Evolutionary conservation across 1,140 invertebrate genomes (phyloP).

Genomic region (Gryon sp.): DNA sequence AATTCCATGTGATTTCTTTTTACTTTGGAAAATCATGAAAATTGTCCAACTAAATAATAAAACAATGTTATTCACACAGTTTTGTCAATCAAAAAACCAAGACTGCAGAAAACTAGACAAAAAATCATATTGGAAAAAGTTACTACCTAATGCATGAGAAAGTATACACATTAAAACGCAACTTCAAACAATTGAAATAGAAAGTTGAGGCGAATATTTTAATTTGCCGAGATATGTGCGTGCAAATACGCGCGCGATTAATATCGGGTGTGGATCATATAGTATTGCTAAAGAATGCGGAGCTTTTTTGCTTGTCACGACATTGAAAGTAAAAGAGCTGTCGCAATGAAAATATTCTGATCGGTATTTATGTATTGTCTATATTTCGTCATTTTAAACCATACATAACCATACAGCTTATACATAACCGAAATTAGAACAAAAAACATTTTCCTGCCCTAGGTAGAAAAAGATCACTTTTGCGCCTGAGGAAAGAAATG

Average conservation of each 20-base stretch:
- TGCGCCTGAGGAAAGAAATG: too few relatives aligned
- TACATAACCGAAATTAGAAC: too few relatives aligned
- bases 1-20: too few relatives aligned
- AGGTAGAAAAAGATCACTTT: too few relatives aligned
- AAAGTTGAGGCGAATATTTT: constrained; percentile 48
- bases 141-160: constrained; percentile 44
- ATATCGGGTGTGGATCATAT: constrained; percentile 42
- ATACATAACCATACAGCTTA: too few relatives aligned
- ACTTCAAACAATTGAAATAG: constrained; percentile 51
- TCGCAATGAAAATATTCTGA: constrained; percentile 1
- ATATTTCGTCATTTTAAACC: too few relatives aligned
- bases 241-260: constrained; percentile 26
- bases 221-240: constrained; percentile 37
- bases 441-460: too few relatives aligned
- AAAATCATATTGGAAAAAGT: constrained; percentile 27
- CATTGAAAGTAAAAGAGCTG: constrained; percentile 43
- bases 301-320: constrained; percentile 30
- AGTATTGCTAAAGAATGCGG: too few relatives aligned
- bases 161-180: constrained; percentile 35
- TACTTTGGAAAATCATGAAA: background rate
- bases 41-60: too few relatives aligned
- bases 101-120: constrained; percentile 1
- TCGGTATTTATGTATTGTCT: too few relatives aligned
- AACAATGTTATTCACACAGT: too few relatives aligned
- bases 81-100: background rate